Evolutionary conservation across 2,888 invertebrate genomes (phyloP).

Genomic region (Eulithis prunata): DNA sequence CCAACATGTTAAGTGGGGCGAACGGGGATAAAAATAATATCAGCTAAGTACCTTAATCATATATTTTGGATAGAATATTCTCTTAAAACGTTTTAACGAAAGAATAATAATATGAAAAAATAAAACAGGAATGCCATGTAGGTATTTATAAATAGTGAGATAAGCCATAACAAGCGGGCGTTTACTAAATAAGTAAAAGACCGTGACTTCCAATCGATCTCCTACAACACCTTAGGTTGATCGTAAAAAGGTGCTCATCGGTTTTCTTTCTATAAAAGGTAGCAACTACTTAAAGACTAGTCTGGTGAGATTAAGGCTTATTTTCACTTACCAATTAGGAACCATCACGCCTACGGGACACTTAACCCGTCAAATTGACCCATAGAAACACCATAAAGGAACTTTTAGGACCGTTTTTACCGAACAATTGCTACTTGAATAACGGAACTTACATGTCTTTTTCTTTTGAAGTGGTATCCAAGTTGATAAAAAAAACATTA

Average conservation of each 20-base stretch:
- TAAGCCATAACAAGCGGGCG: too few relatives aligned
- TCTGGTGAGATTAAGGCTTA: constrained; percentile 15
- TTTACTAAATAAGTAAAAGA: constrained; percentile 6
- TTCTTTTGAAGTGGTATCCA: too few relatives aligned
- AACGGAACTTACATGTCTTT: neutral
- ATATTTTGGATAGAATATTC: too few relatives aligned
- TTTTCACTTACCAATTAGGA: constrained; percentile 19
- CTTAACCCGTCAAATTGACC: constrained; percentile 12
- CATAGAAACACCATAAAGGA: neutral
- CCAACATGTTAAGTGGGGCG: too few relatives aligned
- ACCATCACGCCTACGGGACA: constrained; percentile 11
- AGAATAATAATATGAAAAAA: too few relatives aligned
- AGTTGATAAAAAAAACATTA: too few relatives aligned
- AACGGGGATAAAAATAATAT: too few relatives aligned
- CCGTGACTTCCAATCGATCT: constrained; percentile 19
- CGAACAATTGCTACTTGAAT: neutral
- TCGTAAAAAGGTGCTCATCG: constrained; percentile 19
- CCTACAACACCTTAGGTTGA: constrained; percentile 16
- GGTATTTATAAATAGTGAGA: too few relatives aligned
- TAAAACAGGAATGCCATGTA: too few relatives aligned
- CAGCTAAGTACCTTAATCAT: too few relatives aligned
- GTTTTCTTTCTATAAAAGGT: constrained; percentile 17
- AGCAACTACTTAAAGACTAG: constrained; percentile 11
- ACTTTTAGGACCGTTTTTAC: neutral
- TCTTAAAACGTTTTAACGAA: too few relatives aligned